Evolutionary conservation across 2,113 vertebrate genomes (phyloP).

Genomic region (Aythya baeri): DNA sequence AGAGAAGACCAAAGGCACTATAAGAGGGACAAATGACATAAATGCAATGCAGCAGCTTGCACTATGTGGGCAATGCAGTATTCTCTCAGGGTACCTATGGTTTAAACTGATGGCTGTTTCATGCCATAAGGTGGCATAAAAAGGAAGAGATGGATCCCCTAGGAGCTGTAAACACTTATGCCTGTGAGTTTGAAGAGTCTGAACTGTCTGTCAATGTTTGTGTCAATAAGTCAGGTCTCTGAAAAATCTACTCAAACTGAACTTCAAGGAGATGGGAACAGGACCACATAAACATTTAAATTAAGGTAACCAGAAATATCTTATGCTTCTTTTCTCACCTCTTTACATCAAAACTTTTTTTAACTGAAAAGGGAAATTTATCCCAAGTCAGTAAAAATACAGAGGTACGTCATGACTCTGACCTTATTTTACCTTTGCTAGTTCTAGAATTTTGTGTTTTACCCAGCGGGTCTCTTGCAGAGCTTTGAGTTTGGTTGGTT

Average conservation of each 20-base stretch:
- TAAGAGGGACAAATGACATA: not conserved
- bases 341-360: not conserved
- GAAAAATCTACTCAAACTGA: not conserved
- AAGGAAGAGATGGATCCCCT: not conserved
- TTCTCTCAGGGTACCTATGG: not conserved
- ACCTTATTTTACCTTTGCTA: not conserved
- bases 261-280: not conserved
- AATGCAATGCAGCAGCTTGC: not conserved
- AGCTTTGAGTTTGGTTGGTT: not conserved
- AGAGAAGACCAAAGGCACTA: not conserved
- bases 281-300: not conserved
- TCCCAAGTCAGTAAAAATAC: not conserved
- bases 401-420: not conserved
- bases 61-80: not conserved
- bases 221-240: not conserved
- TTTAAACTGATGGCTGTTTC: not conserved
- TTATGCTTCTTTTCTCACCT: not conserved
- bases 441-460: not conserved
- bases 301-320: not conserved
- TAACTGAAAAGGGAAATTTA: not conserved
- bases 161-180: not conserved
- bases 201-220: not conserved
- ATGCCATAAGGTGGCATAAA: not conserved
- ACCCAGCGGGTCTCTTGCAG: not conserved
- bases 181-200: not conserved